Evolutionary conservation across 2,113 vertebrate species (phyloP).

Genomic region (Procavia capensis): DNA sequence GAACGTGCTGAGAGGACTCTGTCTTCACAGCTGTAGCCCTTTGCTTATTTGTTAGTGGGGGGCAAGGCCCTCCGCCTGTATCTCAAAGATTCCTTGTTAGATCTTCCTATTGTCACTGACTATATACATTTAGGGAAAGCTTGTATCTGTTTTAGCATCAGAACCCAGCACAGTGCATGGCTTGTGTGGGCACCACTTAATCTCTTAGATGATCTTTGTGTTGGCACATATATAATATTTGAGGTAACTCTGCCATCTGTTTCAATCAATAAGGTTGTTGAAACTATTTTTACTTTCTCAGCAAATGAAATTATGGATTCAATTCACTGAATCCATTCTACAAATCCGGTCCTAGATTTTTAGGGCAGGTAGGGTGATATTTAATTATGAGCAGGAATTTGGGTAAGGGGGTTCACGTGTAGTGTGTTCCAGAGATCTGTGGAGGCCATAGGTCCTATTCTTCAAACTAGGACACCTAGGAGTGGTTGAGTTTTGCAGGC

Average conservation of each 20-base stretch:
- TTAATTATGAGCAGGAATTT: slow-evolving; percentile 24
- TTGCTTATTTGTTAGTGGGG: neutral
- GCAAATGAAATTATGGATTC: slow-evolving; percentile 5
- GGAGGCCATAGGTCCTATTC: neutral
- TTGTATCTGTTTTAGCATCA: neutral
- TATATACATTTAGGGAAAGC: neutral
- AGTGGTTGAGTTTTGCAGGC: slow-evolving; percentile 2
- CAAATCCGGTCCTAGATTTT: neutral
- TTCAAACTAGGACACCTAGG: neutral
- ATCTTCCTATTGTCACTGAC: neutral
- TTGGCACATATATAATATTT: slow-evolving; percentile 35
- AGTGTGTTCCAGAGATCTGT: neutral
- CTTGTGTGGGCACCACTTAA: neutral
- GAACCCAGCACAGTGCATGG: neutral
- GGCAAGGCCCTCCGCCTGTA: neutral
- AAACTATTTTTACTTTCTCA: slow-evolving; percentile 15
- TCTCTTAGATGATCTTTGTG: slow-evolving; percentile 7
- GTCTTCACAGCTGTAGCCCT: neutral
- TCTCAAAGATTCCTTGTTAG: neutral
- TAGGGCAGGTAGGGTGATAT: neutral
- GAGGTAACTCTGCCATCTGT: slow-evolving; percentile 6
- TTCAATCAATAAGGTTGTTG: neutral
- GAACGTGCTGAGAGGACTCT: neutral
- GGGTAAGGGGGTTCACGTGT: neutral
- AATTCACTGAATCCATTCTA: neutral